Evolutionary conservation across 2,113 vertebrate species (phyloP).

Genomic region (Aplodontia rufa): DNA sequence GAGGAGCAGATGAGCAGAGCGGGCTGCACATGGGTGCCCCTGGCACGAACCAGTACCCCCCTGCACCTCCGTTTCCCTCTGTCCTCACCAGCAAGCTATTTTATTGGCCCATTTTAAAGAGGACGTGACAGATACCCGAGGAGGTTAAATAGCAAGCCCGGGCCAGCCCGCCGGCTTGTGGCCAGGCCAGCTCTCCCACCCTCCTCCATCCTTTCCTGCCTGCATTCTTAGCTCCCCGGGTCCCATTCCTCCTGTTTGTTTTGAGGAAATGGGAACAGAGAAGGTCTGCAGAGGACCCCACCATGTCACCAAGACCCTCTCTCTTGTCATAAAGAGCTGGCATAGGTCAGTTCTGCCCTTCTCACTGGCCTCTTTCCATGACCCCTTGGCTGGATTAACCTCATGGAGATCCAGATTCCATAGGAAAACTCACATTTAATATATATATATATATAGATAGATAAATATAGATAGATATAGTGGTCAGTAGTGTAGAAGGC

Average conservation of each 20-base stretch:
- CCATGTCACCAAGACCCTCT: neutral
- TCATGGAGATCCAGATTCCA: neutral
- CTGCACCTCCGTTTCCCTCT: no score
- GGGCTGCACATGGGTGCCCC: no score
- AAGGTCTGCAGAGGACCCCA: neutral
- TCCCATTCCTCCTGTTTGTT: neutral
- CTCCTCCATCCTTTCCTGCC: accelerated
- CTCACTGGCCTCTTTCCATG: neutral
- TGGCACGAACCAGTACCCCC: no score
- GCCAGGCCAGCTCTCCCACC: neutral
- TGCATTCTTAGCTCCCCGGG: accelerated
- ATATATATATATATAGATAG: no score
- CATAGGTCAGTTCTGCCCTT: neutral
- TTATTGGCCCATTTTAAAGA: neutral
- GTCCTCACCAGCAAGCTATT: neutral
- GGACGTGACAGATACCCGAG: no score
- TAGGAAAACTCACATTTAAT: neutral
- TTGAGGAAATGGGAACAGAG: neutral
- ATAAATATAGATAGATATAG: no score
- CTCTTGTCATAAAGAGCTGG: neutral
- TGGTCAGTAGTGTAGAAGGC: neutral
- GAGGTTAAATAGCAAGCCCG: neutral
- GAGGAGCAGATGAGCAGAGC: neutral
- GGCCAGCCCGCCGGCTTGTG: accelerated
- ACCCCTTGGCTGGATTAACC: neutral